These are phyloP conservation scores for Halcyon badia DNA, from an alignment of 2,797 vertebrate species.

Conservation along the genomic window DNA sequence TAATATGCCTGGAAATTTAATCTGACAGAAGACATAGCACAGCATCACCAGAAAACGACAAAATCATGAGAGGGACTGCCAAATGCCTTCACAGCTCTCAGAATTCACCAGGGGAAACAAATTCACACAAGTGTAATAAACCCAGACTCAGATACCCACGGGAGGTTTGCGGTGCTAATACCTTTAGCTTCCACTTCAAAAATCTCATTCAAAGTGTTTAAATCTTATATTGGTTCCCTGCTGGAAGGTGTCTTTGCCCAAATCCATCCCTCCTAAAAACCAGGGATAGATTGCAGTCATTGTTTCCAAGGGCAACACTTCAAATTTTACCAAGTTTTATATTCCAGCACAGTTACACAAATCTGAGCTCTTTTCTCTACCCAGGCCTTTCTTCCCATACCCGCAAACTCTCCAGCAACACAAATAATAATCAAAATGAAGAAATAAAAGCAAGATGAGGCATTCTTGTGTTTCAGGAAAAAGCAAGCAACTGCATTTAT, in stretches of 20 bases:
- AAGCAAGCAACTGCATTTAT: neutral
- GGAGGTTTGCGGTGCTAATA: conserved; percentile 41
- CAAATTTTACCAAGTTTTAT: neutral
- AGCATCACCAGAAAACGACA: conserved; percentile 63
- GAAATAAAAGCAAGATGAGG: neutral
- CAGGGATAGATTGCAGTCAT: neutral
- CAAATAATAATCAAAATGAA: neutral
- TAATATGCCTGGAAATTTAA: conserved; percentile 63
- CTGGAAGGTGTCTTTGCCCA: neutral
- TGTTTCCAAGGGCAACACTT: conserved; percentile 58
- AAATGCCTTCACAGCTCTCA: conserved; percentile 32
- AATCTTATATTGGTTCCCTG: neutral
- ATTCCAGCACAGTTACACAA: neutral
- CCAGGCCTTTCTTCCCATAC: neutral
- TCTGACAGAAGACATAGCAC: conserved; percentile 60
- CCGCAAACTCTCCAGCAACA: neutral
- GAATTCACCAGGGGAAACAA: conserved; percentile 31
- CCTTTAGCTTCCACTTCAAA: conserved; percentile 33
- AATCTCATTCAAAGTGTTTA: conserved; percentile 23
- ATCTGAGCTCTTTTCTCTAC: neutral
- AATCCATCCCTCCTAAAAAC: neutral
- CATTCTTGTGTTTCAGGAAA: neutral
- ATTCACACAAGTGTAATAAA: conserved; percentile 48
- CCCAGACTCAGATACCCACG: neutral
- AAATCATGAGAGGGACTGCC: conserved; percentile 35